phyloP scores from a whole-genome alignment of 2,113 vertebrate species.

The Trochalopteron elliotii region DNA sequence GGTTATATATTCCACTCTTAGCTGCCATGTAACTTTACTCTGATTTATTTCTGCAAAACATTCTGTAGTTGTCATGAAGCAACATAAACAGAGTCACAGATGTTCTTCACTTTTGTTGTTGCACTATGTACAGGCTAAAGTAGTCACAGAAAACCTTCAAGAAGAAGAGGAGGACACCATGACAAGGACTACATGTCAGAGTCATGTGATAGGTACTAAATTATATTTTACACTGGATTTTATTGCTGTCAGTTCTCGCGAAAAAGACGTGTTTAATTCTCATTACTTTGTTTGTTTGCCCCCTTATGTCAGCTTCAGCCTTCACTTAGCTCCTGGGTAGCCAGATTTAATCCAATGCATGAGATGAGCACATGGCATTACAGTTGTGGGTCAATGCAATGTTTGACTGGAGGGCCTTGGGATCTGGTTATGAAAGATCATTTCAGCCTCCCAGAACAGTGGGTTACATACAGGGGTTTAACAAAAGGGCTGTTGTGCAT shows the following conservation, averaged over 20 bases:
- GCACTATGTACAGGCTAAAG: slow-evolving; percentile 72
- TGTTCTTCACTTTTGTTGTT: slow-evolving; percentile 54
- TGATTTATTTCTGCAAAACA: slow-evolving; percentile 31
- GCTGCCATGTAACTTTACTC: background rate
- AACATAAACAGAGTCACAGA: slow-evolving; percentile 10
- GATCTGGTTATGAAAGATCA: background rate
- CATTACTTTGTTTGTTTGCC: background rate
- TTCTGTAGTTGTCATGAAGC: slow-evolving; percentile 28
- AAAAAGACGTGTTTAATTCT: background rate
- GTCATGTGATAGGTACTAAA: slow-evolving; percentile 82
- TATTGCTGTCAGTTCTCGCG: background rate
- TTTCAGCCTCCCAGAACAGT: background rate
- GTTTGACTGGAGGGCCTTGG: background rate
- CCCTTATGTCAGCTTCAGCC: background rate
- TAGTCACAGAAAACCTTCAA: slow-evolving; percentile 75
- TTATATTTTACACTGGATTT: slow-evolving; percentile 32
- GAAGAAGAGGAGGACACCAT: slow-evolving; percentile 77
- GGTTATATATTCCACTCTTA: background rate
- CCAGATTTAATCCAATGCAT: background rate
- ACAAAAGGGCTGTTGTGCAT: background rate
- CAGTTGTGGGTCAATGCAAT: background rate
- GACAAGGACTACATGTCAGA: slow-evolving; percentile 80
- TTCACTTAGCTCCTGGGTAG: background rate
- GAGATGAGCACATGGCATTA: background rate
- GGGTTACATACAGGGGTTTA: background rate